phyloP scores from a whole-genome alignment of 2,113 vertebrate genomes.

The Motacilla tschutschensis region DNA sequence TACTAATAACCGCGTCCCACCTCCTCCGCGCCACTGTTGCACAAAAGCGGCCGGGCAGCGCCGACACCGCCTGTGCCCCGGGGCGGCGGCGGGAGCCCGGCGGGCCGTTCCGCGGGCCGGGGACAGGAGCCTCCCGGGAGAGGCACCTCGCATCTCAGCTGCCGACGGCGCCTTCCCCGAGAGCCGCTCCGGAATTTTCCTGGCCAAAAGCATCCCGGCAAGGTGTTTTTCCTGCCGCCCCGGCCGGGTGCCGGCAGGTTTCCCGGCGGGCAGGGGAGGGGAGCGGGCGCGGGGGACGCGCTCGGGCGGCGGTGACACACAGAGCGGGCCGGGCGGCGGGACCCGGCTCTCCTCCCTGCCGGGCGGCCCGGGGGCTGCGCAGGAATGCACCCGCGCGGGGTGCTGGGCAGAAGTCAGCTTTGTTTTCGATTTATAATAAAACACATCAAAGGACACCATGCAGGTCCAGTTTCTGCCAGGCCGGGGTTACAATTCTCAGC shows the following conservation, averaged over 20 bases:
- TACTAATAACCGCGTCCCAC: conserved; percentile 10
- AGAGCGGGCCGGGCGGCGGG: background rate
- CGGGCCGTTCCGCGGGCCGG: background rate
- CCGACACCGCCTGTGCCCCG: background rate
- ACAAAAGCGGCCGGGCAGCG: conserved; percentile 19
- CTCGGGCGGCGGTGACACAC: background rate
- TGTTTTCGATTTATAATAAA: conserved; percentile 80
- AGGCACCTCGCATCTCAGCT: background rate
- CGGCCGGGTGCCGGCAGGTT: background rate
- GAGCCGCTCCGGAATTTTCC: background rate
- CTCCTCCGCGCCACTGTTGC: background rate
- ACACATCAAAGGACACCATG: conserved; percentile 80
- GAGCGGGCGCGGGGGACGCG: background rate
- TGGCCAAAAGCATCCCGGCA: background rate
- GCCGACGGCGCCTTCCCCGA: background rate
- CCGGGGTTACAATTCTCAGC: conserved; percentile 72
- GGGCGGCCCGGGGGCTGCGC: conserved; percentile 19
- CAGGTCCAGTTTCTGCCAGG: conserved; percentile 73
- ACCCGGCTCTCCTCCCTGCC: background rate
- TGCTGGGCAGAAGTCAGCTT: conserved; percentile 77
- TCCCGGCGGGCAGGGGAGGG: background rate
- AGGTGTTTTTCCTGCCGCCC: background rate
- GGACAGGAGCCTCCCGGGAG: background rate
- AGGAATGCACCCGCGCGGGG: conserved; percentile 73
- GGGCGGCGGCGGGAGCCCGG: background rate